A percentile compares a stretch with the other conserved stretches of the same genome.
phyloP scores from a whole-genome alignment of 2,888 invertebrate species.

The Melinaea menophilus region DNA sequence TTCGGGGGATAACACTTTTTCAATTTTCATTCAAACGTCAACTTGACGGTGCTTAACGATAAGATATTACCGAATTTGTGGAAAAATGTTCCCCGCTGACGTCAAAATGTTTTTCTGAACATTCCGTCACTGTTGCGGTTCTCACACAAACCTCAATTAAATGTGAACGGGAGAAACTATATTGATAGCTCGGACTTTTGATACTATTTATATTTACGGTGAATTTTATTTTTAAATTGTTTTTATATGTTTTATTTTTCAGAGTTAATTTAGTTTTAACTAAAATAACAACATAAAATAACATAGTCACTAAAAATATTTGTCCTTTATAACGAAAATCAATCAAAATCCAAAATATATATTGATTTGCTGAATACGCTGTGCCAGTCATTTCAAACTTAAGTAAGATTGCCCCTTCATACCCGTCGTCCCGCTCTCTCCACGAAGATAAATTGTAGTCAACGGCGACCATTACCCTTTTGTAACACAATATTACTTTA shows the following conservation, averaged over 20 bases:
- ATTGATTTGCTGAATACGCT: conserved; percentile 12
- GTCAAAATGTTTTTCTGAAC: too few relatives aligned
- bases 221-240: neutral
- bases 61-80: conserved; percentile 47
- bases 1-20: conserved; percentile 59
- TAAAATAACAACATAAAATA: too few relatives aligned
- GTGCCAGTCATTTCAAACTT: conserved; percentile 27
- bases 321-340: neutral
- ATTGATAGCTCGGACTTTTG: neutral
- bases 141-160: too few relatives aligned
- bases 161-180: too few relatives aligned
- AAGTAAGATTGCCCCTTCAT: conserved; percentile 32
- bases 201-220: neutral
- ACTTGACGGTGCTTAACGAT: conserved; percentile 49
- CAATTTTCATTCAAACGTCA: conserved; percentile 64
- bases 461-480: conserved; percentile 48
- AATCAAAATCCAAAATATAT: neutral
- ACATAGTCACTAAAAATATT: neutral
- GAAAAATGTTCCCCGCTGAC: too few relatives aligned
- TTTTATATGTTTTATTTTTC: too few relatives aligned
- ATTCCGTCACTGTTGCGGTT: too few relatives aligned
- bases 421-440: conserved; percentile 36
- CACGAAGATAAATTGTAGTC: conserved; percentile 49
- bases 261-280: too few relatives aligned
- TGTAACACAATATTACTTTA: conserved; percentile 29